A percentile compares a stretch with the other conserved stretches of the same genome.
Conservation (phyloP, 2,797 vertebrate species). For the Falco peregrinus region DNA sequence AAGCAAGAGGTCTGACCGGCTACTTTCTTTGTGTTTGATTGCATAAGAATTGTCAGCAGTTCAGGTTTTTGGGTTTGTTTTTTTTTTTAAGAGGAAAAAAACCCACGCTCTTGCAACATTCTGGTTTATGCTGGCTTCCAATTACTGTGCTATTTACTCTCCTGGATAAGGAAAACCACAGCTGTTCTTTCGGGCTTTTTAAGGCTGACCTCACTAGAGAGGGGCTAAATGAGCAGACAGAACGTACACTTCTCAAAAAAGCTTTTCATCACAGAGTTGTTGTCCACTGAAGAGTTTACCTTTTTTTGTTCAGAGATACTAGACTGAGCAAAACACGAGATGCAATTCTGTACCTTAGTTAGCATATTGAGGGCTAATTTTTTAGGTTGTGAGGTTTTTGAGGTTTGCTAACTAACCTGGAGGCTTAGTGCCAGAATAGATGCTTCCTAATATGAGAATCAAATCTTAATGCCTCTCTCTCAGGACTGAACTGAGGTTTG, state of each 20-base stretch:
- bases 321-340: neutral
- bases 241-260: neutral
- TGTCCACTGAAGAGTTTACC: neutral
- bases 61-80: neutral
- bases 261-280: neutral
- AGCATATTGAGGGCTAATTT: neutral
- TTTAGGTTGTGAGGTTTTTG: neutral
- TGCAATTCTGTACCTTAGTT: neutral
- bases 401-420: neutral
- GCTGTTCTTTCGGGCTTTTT: neutral
- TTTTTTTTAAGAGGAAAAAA: neutral
- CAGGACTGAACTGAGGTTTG: neutral
- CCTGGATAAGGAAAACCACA: conserved; percentile 7
- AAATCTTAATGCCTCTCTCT: neutral
- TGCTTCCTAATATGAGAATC: neutral
- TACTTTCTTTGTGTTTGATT: conserved; percentile 33
- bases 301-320: neutral
- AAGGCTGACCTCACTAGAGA: neutral
- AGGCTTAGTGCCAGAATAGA: neutral
- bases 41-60: conserved; percentile 59
- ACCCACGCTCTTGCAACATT: conserved; percentile 36
- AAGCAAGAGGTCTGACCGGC: neutral
- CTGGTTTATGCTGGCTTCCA: conserved; percentile 7
- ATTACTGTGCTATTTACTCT: conserved; percentile 22
- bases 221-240: neutral